Base-by-base conservation (phyloP, 2,888 invertebrate species). In the Syritta pipiens region DNA sequence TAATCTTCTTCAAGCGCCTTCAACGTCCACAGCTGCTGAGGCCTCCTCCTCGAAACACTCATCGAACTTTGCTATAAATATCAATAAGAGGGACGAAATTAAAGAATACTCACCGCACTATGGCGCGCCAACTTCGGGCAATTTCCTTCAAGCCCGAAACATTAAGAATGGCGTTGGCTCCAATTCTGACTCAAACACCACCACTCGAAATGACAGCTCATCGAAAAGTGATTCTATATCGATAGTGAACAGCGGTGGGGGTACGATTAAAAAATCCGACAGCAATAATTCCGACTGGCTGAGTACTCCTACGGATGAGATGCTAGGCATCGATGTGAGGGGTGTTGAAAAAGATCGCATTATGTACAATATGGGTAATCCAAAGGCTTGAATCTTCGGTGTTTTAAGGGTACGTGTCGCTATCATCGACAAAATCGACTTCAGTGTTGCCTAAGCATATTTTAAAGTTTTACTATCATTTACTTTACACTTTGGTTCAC, bases 271-370 rank as follows among this genome's bases (percentile, higher is more conserved):
- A 51, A 84, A 84, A 74, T 84, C 84, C 3, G 83, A 84, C 74
- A 84, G 84, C 55, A 84, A 72, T 65, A 83, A 83, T 24, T 83
- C 83, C 28, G 84, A 84, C 81, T 84, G 84, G 84, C 51, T 84
- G 17, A 84, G 83, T 55, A 83, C 84, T n/a, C 84, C 84, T 20
- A 84, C 83, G 9, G 84, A 84, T 48, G 84, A 84, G 51, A 82
- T 83, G 62, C 74, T 84, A 26, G 84, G 83, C 37, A 84, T 85
- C 48, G 84, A 84, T 79, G 84, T 85, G 10, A 77, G 81, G 35
- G 85, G 85, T 10, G 62, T 84, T 6, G 84, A 84, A 68, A 83
- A 83, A 62, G 84, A 85, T 68, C 76, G 81, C 20, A 83, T 83
- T 49, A 82, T 76, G 59, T 81, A 76, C 57, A 79, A 62, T 67